Evolutionary conservation across 2,797 vertebrate species (phyloP).

Genomic region (Pterois miles): DNA sequence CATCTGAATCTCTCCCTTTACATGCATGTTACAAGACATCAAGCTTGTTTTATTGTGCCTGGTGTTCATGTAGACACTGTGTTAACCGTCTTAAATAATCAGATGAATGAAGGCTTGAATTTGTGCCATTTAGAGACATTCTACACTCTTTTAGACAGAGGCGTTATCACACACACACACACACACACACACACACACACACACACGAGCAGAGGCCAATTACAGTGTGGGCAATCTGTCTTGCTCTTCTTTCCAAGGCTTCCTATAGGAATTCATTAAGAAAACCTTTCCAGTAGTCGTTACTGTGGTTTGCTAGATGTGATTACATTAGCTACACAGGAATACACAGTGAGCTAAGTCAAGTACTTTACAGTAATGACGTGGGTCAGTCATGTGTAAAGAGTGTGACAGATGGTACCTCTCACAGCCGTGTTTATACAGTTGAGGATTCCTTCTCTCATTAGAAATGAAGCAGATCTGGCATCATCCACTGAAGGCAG

Average conservation of each 20-base stretch:
- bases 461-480: conserved; percentile 23
- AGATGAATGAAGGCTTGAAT: neutral
- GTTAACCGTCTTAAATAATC: conserved; percentile 1
- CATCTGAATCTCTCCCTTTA: neutral
- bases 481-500: neutral
- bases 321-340: conserved; percentile 38
- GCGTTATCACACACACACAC: neutral
- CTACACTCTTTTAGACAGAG: conserved; percentile 12
- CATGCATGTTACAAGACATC: neutral
- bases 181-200: conserved; percentile 5
- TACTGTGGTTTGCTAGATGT: conserved; percentile 24
- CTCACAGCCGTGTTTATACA: conserved; percentile 29
- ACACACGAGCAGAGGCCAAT: conserved; percentile 39
- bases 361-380: conserved; percentile 40
- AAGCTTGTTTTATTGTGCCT: neutral
- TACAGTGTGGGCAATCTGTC: conserved; percentile 59
- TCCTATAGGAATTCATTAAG: conserved; percentile 63
- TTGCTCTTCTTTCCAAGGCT: conserved; percentile 42
- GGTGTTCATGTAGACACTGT: neutral
- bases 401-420: conserved; percentile 59
- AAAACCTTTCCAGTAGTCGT: conserved; percentile 35
- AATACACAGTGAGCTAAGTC: conserved; percentile 27
- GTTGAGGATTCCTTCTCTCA: conserved; percentile 38
- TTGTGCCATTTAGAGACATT: neutral
- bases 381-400: conserved; percentile 49